phyloP scores from a whole-genome alignment of 2,797 vertebrate genomes.

The Clarias pachynema region DNA sequence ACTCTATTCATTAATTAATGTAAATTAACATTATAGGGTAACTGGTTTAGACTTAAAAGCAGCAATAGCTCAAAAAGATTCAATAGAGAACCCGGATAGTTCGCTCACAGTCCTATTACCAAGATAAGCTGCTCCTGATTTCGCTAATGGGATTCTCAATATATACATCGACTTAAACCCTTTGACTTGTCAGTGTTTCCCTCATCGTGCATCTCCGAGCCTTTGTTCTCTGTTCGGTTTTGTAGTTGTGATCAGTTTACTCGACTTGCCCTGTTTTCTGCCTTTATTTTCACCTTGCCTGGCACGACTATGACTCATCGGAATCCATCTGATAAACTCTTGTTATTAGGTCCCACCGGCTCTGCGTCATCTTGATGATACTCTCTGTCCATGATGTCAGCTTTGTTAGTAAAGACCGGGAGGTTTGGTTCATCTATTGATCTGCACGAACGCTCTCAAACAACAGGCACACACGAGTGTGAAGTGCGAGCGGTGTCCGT shows the following conservation, averaged over 20 bases:
- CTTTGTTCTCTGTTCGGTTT: background rate
- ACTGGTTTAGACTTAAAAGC: background rate
- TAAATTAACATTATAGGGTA: background rate
- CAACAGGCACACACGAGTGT: conserved; percentile 13
- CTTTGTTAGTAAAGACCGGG: background rate
- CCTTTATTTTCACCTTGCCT: background rate
- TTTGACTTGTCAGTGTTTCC: background rate
- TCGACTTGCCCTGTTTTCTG: background rate
- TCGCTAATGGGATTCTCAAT: background rate
- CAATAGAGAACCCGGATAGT: background rate
- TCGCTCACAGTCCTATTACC: background rate
- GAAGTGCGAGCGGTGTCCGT: background rate
- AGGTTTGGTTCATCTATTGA: conserved; percentile 26
- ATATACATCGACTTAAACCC: background rate
- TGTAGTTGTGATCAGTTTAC: background rate
- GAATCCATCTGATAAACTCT: background rate
- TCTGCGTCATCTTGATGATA: background rate
- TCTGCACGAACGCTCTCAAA: conserved; percentile 13
- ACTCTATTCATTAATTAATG: background rate
- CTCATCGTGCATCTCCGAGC: background rate
- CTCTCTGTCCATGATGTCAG: conserved; percentile 1
- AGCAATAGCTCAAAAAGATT: background rate
- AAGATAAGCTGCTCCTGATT: background rate
- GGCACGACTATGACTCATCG: background rate
- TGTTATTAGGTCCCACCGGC: background rate